These are phyloP conservation scores for Zophobas morio DNA, from an alignment of 1,140 invertebrate genomes.

Conservation along the genomic window DNA sequence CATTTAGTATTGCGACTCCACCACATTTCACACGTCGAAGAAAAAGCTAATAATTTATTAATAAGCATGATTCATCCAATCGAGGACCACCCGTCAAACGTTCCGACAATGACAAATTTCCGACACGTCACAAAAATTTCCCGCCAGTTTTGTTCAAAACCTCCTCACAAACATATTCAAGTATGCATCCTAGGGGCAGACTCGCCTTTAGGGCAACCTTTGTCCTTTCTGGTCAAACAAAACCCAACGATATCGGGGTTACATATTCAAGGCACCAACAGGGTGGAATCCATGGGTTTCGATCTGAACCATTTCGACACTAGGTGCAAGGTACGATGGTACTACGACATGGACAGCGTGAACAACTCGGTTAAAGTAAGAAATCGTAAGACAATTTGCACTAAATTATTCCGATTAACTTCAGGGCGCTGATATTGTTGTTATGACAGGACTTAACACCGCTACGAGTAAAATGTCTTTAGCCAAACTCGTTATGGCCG, in stretches of 20 bases:
- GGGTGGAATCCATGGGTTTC: slow-evolving; percentile 54
- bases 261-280: slow-evolving; percentile 58
- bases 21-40: too few relatives aligned
- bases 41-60: too few relatives aligned
- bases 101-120: slow-evolving; percentile 23
- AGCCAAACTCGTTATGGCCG: slow-evolving; percentile 54
- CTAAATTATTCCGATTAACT: slow-evolving; percentile 38
- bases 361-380: slow-evolving; percentile 57
- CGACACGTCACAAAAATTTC: background rate
- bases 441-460: slow-evolving; percentile 55
- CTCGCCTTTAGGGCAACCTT: slow-evolving; percentile 56
- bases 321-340: slow-evolving; percentile 56
- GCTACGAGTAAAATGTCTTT: slow-evolving; percentile 48
- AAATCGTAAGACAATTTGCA: background rate
- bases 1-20: too few relatives aligned
- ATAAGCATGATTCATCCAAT: too few relatives aligned
- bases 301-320: slow-evolving; percentile 64
- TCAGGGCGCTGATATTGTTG: slow-evolving; percentile 63
- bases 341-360: slow-evolving; percentile 53
- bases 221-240: slow-evolving; percentile 62
- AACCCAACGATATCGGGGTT: slow-evolving; percentile 63
- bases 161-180: slow-evolving; percentile 52
- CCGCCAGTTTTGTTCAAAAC: slow-evolving; percentile 22
- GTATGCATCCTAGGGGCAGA: slow-evolving; percentile 62
- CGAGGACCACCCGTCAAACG: background rate